phyloP scores from a whole-genome alignment of 2,797 vertebrate species.

The Holocentrus rufus region DNA sequence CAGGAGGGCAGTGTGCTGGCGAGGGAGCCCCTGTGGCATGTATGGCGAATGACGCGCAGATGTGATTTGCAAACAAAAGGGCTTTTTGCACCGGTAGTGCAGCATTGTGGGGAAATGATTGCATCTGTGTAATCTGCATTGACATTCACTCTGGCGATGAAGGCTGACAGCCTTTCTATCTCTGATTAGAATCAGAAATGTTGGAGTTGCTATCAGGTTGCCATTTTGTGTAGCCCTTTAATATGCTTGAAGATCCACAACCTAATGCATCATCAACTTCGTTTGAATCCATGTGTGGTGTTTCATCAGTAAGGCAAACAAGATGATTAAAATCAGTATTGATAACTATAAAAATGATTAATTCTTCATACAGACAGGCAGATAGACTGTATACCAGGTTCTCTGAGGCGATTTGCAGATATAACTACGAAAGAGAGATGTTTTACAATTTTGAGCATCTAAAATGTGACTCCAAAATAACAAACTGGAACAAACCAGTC shows the following conservation, averaged over 20 bases:
- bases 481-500: not conserved
- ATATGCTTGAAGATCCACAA: conserved; percentile 39
- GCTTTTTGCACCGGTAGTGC: conserved; percentile 43
- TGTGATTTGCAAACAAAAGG: conserved; percentile 59
- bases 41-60: conserved; percentile 38
- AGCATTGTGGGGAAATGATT: conserved; percentile 59
- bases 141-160: conserved; percentile 76
- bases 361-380: not conserved
- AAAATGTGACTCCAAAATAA: not conserved
- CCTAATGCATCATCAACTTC: conserved; percentile 39
- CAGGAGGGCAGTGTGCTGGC: conserved; percentile 11
- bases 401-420: conserved; percentile 9
- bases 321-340: not conserved
- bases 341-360: not conserved
- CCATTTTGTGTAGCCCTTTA: conserved; percentile 74
- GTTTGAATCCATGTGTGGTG: conserved; percentile 42
- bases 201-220: conserved; percentile 74
- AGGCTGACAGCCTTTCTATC: conserved; percentile 70
- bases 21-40: conserved; percentile 43
- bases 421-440: conserved; percentile 1
- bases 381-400: not conserved
- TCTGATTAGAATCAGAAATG: conserved; percentile 55
- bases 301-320: conserved; percentile 2
- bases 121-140: conserved; percentile 77
- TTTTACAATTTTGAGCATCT: conserved; percentile 12